Evolutionary conservation across 2,888 invertebrate genomes (phyloP), one percentile per base, ranked within the genome.

Genomic region (Volucella zonaria): DNA sequence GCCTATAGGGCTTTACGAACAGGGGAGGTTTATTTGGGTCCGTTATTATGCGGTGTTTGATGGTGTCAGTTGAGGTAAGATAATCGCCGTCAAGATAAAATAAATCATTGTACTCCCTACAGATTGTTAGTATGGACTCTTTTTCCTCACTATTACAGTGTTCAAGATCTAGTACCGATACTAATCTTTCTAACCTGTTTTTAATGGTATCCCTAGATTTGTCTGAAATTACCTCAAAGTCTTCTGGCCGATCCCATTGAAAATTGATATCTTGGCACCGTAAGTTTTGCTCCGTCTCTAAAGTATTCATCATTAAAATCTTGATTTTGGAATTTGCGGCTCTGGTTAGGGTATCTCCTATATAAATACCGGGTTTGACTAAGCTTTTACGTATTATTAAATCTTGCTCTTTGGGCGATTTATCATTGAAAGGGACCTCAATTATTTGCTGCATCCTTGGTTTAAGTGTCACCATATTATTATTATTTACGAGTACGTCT

Each of bases 71-170:
- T n/a, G 42, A n/a, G 1, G 74, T 43, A 9, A 82, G 45, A 3
- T 66, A 31, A 12, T 78, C 78, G 9, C 61, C 76, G 18, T 76
- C 59, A 9, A 75, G 56, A 52, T 52, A 71, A 62, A 68, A 76
- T 8, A 82, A 10, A 43, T 82, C 64, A 43, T 71, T 76, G 42
- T 49, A 79, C 52, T 79, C 51, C 10, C 51, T 38, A 14, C 73
- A 79, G 23, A 67, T 79, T 15, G 14, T 51, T 3, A 62, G 47
- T 8, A 73, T 58, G 10, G 62, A 51, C 14, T 66, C 47, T 43
- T 61, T 52, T 67, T 82, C 67, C 14, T 75, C 43, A 3, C 10
- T 42, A 14, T 66, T 74, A 15, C 56, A 74, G 49, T 75, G 58
- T 31, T 31, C 43, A 14, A 56, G 52, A 31, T 54, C 23, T 11